Evolutionary conservation across 2,797 vertebrate genomes (phyloP).

Genomic region (Threskiornis aethiopicus): DNA sequence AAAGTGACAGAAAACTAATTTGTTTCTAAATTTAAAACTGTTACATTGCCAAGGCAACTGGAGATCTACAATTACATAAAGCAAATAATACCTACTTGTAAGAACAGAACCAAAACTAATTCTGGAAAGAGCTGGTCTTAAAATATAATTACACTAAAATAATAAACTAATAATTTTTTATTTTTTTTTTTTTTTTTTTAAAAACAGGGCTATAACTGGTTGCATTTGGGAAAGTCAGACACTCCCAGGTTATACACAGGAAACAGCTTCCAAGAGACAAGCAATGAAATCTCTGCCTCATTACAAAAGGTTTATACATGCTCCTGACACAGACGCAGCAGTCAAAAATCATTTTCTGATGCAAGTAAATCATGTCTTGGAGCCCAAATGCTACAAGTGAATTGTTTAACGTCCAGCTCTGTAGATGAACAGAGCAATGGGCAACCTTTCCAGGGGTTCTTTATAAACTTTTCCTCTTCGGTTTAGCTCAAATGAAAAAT

Average conservation of each 20-base stretch:
- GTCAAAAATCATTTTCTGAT: neutral
- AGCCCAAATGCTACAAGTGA: neutral
- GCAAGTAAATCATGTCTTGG: accelerated
- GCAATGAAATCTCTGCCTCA: neutral
- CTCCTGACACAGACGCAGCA: neutral
- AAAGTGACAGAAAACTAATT: constrained; percentile 74
- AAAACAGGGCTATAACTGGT: neutral
- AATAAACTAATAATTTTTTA: neutral
- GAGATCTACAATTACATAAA: constrained; percentile 64
- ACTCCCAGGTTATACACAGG: neutral
- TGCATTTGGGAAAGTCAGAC: neutral
- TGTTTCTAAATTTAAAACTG: constrained; percentile 72
- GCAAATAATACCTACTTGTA: constrained; percentile 32
- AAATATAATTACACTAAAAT: constrained; percentile 24
- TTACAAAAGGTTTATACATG: accelerated
- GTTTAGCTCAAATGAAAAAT: neutral
- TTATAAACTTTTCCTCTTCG: neutral
- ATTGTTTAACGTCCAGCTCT: accelerated
- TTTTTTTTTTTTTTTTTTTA: too few relatives aligned
- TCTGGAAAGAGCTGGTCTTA: neutral
- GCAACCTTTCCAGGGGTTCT: neutral
- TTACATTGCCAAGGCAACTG: constrained; percentile 65
- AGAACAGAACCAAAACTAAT: constrained; percentile 12
- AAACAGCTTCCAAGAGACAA: neutral
- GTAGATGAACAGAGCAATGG: neutral